Percentiles rank a stretch among this genome's conserved stretches.
Evolutionary conservation across 1,140 invertebrate genomes (phyloP).

Genomic region (Calycopis cecrops): DNA sequence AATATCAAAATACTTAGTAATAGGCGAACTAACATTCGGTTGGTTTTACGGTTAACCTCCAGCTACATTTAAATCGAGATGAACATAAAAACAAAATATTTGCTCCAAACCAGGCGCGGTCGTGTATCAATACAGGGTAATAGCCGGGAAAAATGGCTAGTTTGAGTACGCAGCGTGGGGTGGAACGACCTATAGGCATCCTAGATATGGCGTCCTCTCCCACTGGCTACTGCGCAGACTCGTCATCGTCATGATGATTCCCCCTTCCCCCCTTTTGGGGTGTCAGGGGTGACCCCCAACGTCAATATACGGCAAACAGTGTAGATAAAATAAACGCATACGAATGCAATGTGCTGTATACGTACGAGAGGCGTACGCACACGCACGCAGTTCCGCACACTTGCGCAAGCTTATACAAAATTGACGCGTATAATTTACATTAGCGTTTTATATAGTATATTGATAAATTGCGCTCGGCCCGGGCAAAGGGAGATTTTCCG

Average conservation of each 20-base stretch:
- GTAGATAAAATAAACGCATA: constrained; percentile 60
- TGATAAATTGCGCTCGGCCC: constrained; percentile 16
- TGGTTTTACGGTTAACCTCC: too few species aligned
- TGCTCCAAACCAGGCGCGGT: constrained; percentile 23
- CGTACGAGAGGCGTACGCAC: constrained; percentile 19
- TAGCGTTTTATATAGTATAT: constrained; percentile 39
- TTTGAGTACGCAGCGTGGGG: constrained; percentile 32
- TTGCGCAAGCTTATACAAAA: constrained; percentile 54
- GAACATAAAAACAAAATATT: constrained; percentile 30
- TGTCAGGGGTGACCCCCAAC: constrained; percentile 34
- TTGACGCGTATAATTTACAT: constrained; percentile 65
- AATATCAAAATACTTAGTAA: too few species aligned
- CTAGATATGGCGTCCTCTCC: constrained; percentile 38
- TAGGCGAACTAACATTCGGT: too few species aligned
- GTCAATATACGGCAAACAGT: constrained; percentile 56
- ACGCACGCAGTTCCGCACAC: constrained; percentile 32
- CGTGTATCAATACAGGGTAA: constrained; percentile 41
- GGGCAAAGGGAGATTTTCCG: constrained; percentile 26
- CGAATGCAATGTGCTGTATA: constrained; percentile 26
- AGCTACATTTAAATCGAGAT: constrained; percentile 9
- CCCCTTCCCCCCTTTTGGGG: constrained; percentile 22
- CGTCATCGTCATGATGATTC: constrained; percentile 57
- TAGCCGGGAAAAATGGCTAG: constrained; percentile 44
- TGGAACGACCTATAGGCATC: constrained; percentile 29
- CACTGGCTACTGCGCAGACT: constrained; percentile 59